Base-by-base conservation (phyloP, 2,888 invertebrate genomes). In the Hirudinaria manillensis region DNA sequence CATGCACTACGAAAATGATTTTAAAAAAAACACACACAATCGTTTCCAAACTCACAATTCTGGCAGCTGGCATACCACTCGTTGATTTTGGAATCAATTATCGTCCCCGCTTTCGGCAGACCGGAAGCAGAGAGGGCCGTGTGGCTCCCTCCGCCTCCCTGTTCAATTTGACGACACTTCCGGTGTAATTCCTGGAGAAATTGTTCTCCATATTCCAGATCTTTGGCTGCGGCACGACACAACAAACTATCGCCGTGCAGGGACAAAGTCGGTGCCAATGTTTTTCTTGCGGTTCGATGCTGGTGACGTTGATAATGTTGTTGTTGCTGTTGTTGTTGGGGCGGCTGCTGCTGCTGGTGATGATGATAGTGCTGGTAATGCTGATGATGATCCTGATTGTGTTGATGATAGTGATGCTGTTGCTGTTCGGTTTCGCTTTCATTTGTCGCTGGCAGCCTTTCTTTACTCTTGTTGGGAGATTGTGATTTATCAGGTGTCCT, bases 61-160 rank as follows among this genome's bases (percentile, higher is more conserved):
- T 61, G 61, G 24, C 61, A 61, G 29, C 61, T 61, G 24, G 61
- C 24, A n/a, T 61, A 61, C 61, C 61, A 61, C 61, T 61, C 61
- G 61, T 29, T 61, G 61, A 61, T 61, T n/a, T 61, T 61, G 3
- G 61, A 61, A 10, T 61, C 61, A 7, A 61, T 61, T 27, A 61
- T 61, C 61, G 61, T 61, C 13, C 61, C 61, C 19, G 61, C 61
- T 29, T 61, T 61, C 24, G 61, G 61, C 13, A 61, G 61, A 19
- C 61, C 61, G 61, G 61, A 61, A 29, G 61, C 61, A 10, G 24
- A 27, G 7, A 27, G 7, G 24, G 61, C 61, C 61, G 61, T n/a
- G 45, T 45, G 45, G 7, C 24, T 21, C 21, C 21, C 24, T 3
- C 61, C 61, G 1, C 61, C 24, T 19, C 24, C 10, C 61, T 61